Base-by-base conservation (phyloP, 2,888 invertebrate species). In the Dorcus parallelipipedus region DNA sequence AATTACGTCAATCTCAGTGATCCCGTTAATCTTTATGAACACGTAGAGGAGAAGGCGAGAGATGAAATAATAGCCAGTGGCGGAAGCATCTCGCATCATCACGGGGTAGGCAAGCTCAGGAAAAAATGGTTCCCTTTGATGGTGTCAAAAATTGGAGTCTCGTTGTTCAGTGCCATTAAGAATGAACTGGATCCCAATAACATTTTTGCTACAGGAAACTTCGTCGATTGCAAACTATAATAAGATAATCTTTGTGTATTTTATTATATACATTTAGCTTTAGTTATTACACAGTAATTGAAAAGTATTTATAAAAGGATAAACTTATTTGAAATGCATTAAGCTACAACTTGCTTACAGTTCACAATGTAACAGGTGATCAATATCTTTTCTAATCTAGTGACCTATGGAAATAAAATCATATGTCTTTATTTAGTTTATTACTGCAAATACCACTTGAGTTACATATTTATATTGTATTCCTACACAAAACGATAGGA, bases 51-150 rank as follows among this genome's bases (percentile, higher is more conserved):
- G 43, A 84, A 85, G 40, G 97, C 97, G 0, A 81, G 98, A 38
- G 90, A 96, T 69, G 97, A 97, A 79, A 96, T 98, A 63, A 80
- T 98, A 49, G 89, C 91, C 1, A 90, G 86, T 66, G 94, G 95
- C 8, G 95, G 95, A 69, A 95, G 95, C 64, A 84, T 98, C 67
- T 97, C 97, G 0, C 97, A 97, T 79, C 97, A 97, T 77, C 97
- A 97, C 76, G 97, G 97, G 0, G 89, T 98, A 9, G 98, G 98
- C 0, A 99, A 99, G 78, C 82, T 92, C 57, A 84, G 98, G 14
- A 89, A 90, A 67, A 87, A 87, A 69, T 99, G 95, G 91, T 90
- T 97, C 76, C 81, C 85, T 4, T 81, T 85, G 54, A 92, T 95
- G 0, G 90, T 98, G 2, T 95, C 97, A 7, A 82, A 86, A 17